Conservation (phyloP, 2,888 invertebrate genomes). For the Pilophorus perplexus region DNA sequence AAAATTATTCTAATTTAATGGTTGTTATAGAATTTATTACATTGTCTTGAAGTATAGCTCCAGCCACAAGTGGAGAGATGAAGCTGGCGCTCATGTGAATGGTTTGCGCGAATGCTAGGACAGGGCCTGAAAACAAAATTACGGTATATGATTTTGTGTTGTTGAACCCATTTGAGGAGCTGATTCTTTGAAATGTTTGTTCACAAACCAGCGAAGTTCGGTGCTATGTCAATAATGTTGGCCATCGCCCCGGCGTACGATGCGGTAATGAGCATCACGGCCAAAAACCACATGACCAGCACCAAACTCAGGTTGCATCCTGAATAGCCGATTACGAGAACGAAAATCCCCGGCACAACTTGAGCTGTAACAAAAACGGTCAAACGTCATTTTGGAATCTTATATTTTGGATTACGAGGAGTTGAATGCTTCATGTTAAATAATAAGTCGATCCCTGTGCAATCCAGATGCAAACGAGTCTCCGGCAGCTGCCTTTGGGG, state of each 20-base stretch:
- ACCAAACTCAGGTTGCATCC: conserved; percentile 61
- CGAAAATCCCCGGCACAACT: conserved; percentile 65
- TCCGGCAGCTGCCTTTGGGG: too few relatives aligned
- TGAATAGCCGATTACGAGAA: conserved; percentile 63
- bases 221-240: conserved; percentile 72
- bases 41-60: conserved; percentile 60
- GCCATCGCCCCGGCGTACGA: conserved; percentile 74
- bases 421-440: too few relatives aligned
- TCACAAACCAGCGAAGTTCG: conserved; percentile 75
- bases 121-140: conserved; percentile 59
- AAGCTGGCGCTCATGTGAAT: conserved; percentile 74
- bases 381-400: too few relatives aligned
- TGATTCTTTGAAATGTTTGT: too few relatives aligned
- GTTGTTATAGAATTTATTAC: conserved; percentile 53
- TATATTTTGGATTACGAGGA: too few relatives aligned
- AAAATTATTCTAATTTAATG: neutral
- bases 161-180: too few relatives aligned
- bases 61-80: conserved; percentile 64
- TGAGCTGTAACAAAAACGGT: conserved; percentile 56
- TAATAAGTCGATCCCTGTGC: too few relatives aligned
- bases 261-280: conserved; percentile 68
- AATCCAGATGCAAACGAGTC: too few relatives aligned
- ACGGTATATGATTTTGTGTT: too few relatives aligned
- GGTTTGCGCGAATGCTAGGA: conserved; percentile 71
- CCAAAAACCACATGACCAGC: conserved; percentile 65